Conservation (phyloP, 2,888 invertebrate species). For the Alitta virens region DNA sequence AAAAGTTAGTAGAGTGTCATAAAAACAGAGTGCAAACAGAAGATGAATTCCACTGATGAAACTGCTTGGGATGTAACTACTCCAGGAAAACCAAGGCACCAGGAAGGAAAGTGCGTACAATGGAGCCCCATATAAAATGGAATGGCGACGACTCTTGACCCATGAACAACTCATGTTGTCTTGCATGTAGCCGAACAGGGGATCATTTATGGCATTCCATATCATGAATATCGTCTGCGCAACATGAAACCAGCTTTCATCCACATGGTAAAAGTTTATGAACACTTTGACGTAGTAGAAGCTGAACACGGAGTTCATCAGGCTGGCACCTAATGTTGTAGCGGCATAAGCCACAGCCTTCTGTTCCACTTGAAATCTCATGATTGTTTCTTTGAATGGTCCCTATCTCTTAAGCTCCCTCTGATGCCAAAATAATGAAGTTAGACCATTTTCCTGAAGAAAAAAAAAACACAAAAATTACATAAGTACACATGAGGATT, state of each 20-base stretch:
- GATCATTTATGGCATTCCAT: conserved; percentile 60
- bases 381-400: too few relatives aligned
- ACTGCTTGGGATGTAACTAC: conserved; percentile 31
- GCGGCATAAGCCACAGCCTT: conserved; percentile 38
- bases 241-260: conserved; percentile 57
- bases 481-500: too few relatives aligned
- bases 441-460: too few relatives aligned
- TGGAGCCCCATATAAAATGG: conserved; percentile 56
- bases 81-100: conserved; percentile 56
- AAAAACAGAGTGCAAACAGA: conserved; percentile 55
- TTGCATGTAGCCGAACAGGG: conserved; percentile 57
- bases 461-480: too few relatives aligned
- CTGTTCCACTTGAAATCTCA: background rate
- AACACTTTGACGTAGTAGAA: conserved; percentile 60
- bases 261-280: conserved; percentile 55
- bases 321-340: conserved; percentile 35
- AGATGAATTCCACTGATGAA: conserved; percentile 57
- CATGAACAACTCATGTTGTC: conserved; percentile 43
- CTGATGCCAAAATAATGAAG: too few relatives aligned
- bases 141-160: conserved; percentile 52
- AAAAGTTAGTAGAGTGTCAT: conserved; percentile 58
- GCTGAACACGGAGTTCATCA: conserved; percentile 52
- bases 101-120: conserved; percentile 54
- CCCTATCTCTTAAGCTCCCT: too few relatives aligned
- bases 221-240: conserved; percentile 56